Base-by-base conservation (phyloP, 2,113 vertebrate genomes). In the Varanus salvator region DNA sequence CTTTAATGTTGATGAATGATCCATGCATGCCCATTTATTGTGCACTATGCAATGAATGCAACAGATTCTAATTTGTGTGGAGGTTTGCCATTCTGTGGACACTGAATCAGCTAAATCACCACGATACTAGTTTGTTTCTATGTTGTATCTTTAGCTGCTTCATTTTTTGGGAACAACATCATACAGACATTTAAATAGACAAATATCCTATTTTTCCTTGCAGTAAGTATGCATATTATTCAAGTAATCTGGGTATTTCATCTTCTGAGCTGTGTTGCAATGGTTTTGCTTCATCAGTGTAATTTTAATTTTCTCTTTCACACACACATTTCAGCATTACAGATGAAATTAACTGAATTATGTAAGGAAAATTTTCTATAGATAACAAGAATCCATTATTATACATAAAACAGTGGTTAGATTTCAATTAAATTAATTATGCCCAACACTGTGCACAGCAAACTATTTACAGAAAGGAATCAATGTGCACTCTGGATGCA, bases 251-350 rank as follows among this genome's bases (percentile, higher is more conserved):
- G 8, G 82, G 4, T 34, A 29, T 69, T 87, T 91, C 90, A 25
- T 81, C 2, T 90, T 90, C 44, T 64, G 44, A 48, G 9, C 12
- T 81, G 29, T 86, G 54, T 6, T 86, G 54, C 5, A 75, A 12
- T 90, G 75, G 0, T 0, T 88, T 48, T 90, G 0, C 38, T 57
- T 52, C 77, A 84, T 38, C 2, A 52, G 34, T 34, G 12, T 27
- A 25, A 38, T 68, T 87, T 54, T n/a, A 44, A 69, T 52, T 0
- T 84, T 29, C 44, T 44, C 38, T 44, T 44, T 3, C 80, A 86
- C 12, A 38, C 9, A 76, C 21, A 48, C 21, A 21, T 44, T 91
- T 91, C 44, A 90, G 48, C 3, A 93, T 89, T 91, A 17, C 66
- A 86, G 91, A 31, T 1, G 80, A 48, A 83, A 60, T 86, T 60